Evolutionary conservation across 2,888 invertebrate genomes (phyloP).

Genomic region (Zaprionus lineosus): DNA sequence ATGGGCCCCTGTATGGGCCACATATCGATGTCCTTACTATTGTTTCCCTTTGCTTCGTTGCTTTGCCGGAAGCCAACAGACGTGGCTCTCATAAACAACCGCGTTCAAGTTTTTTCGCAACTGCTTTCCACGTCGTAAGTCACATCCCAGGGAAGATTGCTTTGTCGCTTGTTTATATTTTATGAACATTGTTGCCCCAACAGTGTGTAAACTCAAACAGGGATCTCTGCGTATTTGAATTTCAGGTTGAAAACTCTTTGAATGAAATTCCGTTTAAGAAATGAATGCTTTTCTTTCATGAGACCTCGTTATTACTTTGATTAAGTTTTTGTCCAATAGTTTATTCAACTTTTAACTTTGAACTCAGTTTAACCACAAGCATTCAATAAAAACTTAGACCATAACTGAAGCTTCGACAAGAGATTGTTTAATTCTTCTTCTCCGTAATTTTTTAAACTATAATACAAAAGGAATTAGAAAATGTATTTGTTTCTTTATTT

Average conservation of each 20-base stretch:
- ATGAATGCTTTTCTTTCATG: conserved; percentile 66
- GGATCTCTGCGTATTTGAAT: conserved; percentile 29
- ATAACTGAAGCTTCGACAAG: too few species aligned
- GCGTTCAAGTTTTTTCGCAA: not conserved
- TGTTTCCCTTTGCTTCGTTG: conserved; percentile 53
- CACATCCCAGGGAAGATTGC: conserved; percentile 3
- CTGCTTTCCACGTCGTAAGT: conserved; percentile 1
- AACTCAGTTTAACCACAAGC: too few species aligned
- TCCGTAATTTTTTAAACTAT: too few species aligned
- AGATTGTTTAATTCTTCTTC: too few species aligned
- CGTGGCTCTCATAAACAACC: conserved; percentile 11
- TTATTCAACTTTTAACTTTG: conserved; percentile 16
- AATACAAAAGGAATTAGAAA: too few species aligned
- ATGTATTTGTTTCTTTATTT: too few species aligned
- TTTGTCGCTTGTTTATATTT: conserved; percentile 67
- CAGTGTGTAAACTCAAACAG: conserved; percentile 49
- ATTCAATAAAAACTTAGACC: too few species aligned
- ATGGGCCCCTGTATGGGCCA: too few species aligned
- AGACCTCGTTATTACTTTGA: conserved; percentile 37
- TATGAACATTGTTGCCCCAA: conserved; percentile 67
- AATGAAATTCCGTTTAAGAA: conserved; percentile 57
- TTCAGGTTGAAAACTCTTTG: conserved; percentile 43
- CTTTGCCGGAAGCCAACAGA: conserved; percentile 29
- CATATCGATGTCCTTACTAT: conserved; percentile 50
- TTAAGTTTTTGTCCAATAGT: conserved; percentile 24